A percentile compares a stretch with the other conserved stretches of the same genome.
These are phyloP conservation scores for Lumbricus terrestris DNA, from an alignment of 2,888 invertebrate genomes.

Conservation along the genomic window DNA sequence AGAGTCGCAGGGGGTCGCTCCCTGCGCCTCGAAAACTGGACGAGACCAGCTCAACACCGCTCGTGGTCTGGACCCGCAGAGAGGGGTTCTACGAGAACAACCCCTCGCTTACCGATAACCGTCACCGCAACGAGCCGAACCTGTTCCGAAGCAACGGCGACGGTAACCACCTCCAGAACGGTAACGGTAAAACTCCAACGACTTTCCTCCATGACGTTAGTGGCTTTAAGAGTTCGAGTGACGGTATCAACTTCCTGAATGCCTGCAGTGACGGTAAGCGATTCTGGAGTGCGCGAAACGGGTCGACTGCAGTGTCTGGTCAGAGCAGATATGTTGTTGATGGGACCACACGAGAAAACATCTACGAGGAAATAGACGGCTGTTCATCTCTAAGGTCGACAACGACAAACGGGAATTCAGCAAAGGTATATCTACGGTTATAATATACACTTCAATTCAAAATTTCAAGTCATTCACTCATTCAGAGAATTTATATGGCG, in stretches of 20 bases:
- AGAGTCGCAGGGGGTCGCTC: not conserved
- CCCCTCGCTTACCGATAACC: not conserved
- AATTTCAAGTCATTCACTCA: too few relatives aligned
- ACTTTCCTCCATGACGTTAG: not conserved
- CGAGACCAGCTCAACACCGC: not conserved
- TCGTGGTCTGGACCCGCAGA: not conserved
- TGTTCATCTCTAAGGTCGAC: not conserved
- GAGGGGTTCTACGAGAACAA: not conserved
- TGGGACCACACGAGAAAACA: not conserved
- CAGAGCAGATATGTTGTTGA: not conserved
- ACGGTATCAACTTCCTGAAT: not conserved
- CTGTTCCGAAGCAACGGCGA: not conserved
- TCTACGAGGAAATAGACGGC: not conserved
- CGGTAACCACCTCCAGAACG: not conserved
- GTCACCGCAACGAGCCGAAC: not conserved
- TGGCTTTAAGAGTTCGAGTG: not conserved
- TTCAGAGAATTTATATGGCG: too few relatives aligned
- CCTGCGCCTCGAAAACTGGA: not conserved
- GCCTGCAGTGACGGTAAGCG: not conserved
- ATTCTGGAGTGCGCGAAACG: too few relatives aligned
- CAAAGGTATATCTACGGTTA: too few relatives aligned
- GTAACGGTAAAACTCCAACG: not conserved
- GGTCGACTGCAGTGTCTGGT: not conserved
- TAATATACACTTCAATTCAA: too few relatives aligned
- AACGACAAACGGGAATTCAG: not conserved